phyloP scores from a whole-genome alignment of 2,888 invertebrate species.

The Drosophila pullipes region DNA sequence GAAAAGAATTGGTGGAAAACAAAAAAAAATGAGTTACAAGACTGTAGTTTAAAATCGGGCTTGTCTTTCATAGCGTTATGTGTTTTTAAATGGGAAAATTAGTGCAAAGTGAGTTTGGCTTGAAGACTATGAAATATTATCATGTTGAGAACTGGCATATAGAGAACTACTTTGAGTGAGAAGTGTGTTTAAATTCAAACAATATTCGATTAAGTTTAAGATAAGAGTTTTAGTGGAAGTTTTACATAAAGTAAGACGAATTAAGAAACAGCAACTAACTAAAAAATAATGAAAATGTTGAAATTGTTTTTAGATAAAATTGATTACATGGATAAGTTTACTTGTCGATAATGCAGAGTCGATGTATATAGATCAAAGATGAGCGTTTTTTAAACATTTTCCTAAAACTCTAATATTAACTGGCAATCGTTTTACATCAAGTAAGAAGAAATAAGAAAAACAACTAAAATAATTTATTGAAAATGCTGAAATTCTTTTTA shows the following conservation, averaged over 20 bases:
- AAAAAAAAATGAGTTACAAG: conserved; percentile 8
- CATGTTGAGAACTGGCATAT: neutral
- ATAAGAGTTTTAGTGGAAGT: neutral
- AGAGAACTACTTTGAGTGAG: neutral
- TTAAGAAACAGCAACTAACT: neutral
- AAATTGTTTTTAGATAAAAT: too few relatives aligned
- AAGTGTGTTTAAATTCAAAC: neutral
- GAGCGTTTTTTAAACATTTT: too few relatives aligned
- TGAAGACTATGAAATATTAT: neutral
- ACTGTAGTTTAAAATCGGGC: conserved; percentile 5
- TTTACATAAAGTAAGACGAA: neutral
- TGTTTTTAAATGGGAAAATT: conserved; percentile 9
- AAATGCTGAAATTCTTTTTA: neutral
- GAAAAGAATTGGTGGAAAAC: conserved; percentile 1
- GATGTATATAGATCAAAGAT: too few relatives aligned
- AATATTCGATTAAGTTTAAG: neutral
- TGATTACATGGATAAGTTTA: too few relatives aligned
- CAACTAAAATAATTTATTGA: fast-evolving
- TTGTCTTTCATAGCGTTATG: conserved; percentile 16
- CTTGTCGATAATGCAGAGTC: too few relatives aligned
- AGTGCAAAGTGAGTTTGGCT: conserved; percentile 6
- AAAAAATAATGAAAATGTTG: neutral
- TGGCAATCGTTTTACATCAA: neutral
- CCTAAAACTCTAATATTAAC: too few relatives aligned
- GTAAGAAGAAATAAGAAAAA: neutral